phyloP scores from a whole-genome alignment of 2,888 invertebrate species.

The Pogonocherus hispidulus region DNA sequence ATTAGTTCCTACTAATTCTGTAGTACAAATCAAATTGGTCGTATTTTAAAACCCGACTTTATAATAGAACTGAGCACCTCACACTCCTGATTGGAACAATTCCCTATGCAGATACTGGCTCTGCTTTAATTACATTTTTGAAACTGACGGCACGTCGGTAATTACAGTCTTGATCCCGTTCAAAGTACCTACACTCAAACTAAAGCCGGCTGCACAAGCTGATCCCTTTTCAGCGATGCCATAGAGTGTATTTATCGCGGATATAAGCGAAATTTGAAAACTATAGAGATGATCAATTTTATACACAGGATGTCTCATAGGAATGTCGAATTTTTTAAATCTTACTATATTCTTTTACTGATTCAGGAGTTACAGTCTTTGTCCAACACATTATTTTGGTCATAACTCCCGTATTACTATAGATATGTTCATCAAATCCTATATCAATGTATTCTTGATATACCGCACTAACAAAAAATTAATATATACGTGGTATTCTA shows the following conservation, averaged over 20 bases:
- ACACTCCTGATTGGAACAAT: neutral
- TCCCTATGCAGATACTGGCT: neutral
- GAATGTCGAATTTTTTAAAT: too few species aligned
- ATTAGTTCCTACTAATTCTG: too few species aligned
- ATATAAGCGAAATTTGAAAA: neutral
- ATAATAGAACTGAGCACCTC: neutral
- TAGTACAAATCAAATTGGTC: neutral
- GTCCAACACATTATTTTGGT: too few species aligned
- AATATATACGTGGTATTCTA: too few species aligned
- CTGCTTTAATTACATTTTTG: neutral
- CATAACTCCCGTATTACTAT: too few species aligned
- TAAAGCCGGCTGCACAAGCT: neutral
- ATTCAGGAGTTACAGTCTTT: too few species aligned
- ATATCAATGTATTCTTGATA: too few species aligned
- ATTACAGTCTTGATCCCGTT: neutral
- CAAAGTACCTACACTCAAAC: neutral
- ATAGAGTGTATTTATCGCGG: neutral
- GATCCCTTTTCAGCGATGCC: neutral
- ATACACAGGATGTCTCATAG: too few species aligned
- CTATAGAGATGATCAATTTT: neutral
- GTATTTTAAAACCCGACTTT: neutral
- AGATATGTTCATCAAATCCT: too few species aligned
- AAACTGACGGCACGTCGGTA: constrained; percentile 4
- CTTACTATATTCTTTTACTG: too few species aligned
- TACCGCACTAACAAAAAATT: too few species aligned